Evolutionary conservation across 1,140 invertebrate genomes (phyloP).

Genomic region (Holotrichia oblita): DNA sequence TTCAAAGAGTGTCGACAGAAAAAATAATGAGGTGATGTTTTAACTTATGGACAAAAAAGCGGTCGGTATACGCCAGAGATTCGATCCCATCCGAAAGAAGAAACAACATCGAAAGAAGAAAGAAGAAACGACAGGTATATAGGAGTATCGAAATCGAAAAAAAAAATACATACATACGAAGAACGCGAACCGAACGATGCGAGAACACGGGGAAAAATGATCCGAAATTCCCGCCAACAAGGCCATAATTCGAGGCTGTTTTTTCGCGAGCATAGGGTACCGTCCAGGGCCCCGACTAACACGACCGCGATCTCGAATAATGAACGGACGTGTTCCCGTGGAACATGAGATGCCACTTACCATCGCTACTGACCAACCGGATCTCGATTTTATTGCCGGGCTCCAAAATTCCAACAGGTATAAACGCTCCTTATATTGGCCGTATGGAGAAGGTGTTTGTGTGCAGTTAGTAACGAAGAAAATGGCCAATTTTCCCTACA

Average conservation of each 20-base stretch:
- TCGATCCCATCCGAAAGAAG: neutral
- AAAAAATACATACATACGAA: neutral
- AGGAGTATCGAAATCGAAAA: no score
- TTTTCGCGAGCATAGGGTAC: neutral
- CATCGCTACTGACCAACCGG: neutral
- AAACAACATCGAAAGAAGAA: neutral
- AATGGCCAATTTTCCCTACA: neutral
- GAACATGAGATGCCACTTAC: conserved; percentile 34
- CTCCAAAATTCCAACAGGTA: conserved; percentile 26
- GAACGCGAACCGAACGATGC: neutral
- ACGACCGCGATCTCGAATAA: conserved; percentile 4
- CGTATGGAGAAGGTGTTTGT: neutral
- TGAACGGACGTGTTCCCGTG: conserved; percentile 24
- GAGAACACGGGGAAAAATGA: conserved; percentile 29
- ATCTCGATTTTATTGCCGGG: conserved; percentile 14
- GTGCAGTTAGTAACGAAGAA: neutral
- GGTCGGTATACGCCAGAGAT: neutral
- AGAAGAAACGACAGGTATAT: neutral
- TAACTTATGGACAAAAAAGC: conserved; percentile 30
- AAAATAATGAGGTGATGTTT: conserved; percentile 31
- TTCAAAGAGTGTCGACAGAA: conserved; percentile 33
- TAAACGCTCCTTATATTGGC: neutral
- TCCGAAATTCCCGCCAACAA: conserved; percentile 32
- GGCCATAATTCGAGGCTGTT: conserved; percentile 23
- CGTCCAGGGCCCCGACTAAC: no score